Evolutionary conservation across 2,888 invertebrate species (phyloP).

Genomic region (Embidobia sp.): DNA sequence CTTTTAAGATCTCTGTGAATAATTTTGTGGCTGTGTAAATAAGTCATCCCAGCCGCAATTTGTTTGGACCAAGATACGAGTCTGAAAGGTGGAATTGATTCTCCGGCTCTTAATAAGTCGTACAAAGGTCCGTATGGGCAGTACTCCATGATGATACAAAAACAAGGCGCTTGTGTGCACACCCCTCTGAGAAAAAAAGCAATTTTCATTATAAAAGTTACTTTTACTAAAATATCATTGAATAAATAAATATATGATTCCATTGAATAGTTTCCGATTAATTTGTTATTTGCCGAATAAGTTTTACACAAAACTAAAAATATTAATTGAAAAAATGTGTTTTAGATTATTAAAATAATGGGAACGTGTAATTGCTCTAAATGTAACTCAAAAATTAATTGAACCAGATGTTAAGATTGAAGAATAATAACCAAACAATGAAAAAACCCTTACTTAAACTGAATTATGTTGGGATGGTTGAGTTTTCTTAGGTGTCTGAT

Average conservation of each 20-base stretch:
- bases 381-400: no score
- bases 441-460: slow-evolving; percentile 86
- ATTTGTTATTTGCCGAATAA: neutral
- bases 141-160: slow-evolving; percentile 99
- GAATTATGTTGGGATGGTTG: slow-evolving; percentile 97
- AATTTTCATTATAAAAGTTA: no score
- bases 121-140: slow-evolving; percentile 98
- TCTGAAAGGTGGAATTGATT: slow-evolving; percentile 91
- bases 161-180: slow-evolving; percentile 95
- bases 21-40: slow-evolving; percentile 93
- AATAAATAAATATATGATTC: no score
- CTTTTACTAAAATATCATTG: no score
- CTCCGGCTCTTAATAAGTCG: slow-evolving; percentile 92
- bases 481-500: slow-evolving; percentile 95
- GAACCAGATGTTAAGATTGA: no score
- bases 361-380: no score
- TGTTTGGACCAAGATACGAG: slow-evolving; percentile 97
- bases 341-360: no score
- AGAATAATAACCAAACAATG: no score
- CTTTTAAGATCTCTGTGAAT: slow-evolving; percentile 99
- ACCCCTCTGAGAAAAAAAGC: slow-evolving; percentile 90
- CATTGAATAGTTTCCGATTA: no score
- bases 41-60: slow-evolving; percentile 91
- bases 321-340: no score
- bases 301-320: no score